Evolutionary conservation across 2,888 invertebrate species (phyloP).

Genomic region (Cantharis rufa): DNA sequence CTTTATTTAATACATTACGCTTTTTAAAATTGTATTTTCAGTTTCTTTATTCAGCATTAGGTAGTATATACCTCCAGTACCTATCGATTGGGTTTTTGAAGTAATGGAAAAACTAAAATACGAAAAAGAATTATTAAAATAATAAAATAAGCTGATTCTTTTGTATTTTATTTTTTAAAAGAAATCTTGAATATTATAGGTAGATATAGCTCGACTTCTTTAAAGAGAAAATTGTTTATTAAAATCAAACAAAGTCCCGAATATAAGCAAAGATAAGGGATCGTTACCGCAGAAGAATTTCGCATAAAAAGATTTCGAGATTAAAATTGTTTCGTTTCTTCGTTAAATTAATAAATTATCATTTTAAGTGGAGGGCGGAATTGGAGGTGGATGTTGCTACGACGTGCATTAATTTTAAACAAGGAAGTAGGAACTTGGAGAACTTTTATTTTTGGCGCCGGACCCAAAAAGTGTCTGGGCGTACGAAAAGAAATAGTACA

Average conservation of each 20-base stretch:
- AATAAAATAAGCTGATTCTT: neutral
- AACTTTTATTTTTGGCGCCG: slow-evolving; percentile 22
- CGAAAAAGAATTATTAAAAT: too few species aligned
- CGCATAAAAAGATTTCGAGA: neutral
- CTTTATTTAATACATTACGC: neutral
- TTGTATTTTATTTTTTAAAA: neutral
- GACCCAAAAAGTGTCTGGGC: slow-evolving; percentile 21
- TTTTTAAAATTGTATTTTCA: neutral
- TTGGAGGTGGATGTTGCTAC: neutral
- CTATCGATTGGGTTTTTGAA: too few species aligned
- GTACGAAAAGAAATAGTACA: slow-evolving; percentile 15
- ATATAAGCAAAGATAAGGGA: neutral
- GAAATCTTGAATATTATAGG: too few species aligned
- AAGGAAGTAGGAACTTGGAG: neutral
- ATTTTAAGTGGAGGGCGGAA: neutral
- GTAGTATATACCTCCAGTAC: too few species aligned
- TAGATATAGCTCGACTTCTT: neutral
- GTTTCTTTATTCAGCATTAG: neutral
- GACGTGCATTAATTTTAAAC: slow-evolving; percentile 2
- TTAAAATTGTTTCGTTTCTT: neutral
- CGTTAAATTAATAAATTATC: neutral
- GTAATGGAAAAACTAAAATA: too few species aligned
- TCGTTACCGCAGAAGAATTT: neutral
- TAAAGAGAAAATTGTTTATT: neutral
- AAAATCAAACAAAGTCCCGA: neutral